A percentile compares a stretch with the other conserved stretches of the same genome.
Conservation (phyloP, 2,113 vertebrate species). For the Porphyrio hochstetteri region DNA sequence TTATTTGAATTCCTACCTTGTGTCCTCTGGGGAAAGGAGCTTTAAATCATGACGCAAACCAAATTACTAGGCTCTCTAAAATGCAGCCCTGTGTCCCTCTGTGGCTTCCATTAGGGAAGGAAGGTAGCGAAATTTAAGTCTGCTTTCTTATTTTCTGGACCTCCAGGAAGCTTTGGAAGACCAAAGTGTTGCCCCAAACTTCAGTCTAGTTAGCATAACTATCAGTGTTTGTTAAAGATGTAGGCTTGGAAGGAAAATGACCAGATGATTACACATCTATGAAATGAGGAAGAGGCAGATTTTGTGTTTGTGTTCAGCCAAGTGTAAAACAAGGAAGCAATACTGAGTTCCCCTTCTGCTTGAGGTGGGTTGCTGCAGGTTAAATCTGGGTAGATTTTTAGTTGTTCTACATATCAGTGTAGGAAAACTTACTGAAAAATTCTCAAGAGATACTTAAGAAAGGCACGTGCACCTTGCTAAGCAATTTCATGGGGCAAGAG, state of each 20-base stretch:
- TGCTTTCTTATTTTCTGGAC: neutral
- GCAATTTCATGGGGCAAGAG: neutral
- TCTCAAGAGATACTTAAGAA: neutral
- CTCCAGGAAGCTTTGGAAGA: neutral
- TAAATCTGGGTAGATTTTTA: neutral
- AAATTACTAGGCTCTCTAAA: neutral
- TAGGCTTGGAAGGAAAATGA: neutral
- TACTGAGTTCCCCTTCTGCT: neutral
- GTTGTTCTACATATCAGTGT: neutral
- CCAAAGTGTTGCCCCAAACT: neutral
- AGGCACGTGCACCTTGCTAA: rapidly evolving
- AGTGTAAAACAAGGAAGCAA: neutral
- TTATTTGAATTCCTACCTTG: neutral
- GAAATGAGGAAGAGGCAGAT: neutral
- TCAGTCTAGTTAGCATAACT: neutral
- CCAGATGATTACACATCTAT: neutral
- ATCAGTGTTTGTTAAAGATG: neutral
- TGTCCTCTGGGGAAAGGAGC: neutral
- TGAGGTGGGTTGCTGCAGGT: neutral
- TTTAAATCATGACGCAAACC: neutral
- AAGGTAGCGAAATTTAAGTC: neutral
- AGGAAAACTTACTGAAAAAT: neutral
- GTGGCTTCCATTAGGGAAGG: neutral
- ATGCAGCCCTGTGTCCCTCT: neutral
- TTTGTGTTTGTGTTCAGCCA: neutral